Percentiles rank a stretch among this genome's conserved stretches.
phyloP scores from a whole-genome alignment of 2,113 vertebrate genomes.

The Choloepus hoffmanni region DNA sequence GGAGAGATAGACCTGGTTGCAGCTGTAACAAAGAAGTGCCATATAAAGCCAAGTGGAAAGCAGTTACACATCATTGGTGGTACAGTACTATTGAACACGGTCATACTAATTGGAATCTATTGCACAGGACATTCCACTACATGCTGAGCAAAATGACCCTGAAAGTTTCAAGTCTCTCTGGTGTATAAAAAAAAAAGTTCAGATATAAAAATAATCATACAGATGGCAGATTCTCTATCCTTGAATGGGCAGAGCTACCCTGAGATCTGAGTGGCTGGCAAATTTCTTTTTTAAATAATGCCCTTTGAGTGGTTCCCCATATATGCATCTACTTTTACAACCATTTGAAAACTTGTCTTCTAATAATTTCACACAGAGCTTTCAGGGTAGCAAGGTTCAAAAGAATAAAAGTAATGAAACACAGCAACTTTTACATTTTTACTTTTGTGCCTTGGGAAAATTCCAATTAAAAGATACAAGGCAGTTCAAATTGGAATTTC shows the following conservation, averaged over 20 bases:
- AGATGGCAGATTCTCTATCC: slow-evolving; percentile 86
- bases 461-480: slow-evolving; percentile 85
- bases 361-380: slow-evolving; percentile 91
- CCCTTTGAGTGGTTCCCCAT: slow-evolving; percentile 86
- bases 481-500: slow-evolving; percentile 87
- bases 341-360: slow-evolving; percentile 88
- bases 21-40: slow-evolving; percentile 89
- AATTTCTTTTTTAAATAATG: slow-evolving; percentile 90
- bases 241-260: slow-evolving; percentile 88
- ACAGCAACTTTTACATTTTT: slow-evolving; percentile 87
- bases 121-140: slow-evolving; percentile 89
- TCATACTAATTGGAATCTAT: slow-evolving; percentile 91
- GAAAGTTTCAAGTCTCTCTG: slow-evolving; percentile 89
- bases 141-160: slow-evolving; percentile 91
- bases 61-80: slow-evolving; percentile 88
- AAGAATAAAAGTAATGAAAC: slow-evolving; percentile 89
- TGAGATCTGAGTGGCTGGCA: slow-evolving; percentile 86
- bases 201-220: slow-evolving; percentile 91
- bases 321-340: slow-evolving; percentile 90
- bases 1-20: slow-evolving; percentile 87
- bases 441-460: slow-evolving; percentile 86
- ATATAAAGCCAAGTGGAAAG: slow-evolving; percentile 90
- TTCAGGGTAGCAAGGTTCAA: slow-evolving; percentile 86
- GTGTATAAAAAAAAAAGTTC: slow-evolving; percentile 87
- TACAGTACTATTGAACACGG: slow-evolving; percentile 87